Base-by-base conservation (phyloP, 2,797 vertebrate species). In the Australoheros facetus region DNA sequence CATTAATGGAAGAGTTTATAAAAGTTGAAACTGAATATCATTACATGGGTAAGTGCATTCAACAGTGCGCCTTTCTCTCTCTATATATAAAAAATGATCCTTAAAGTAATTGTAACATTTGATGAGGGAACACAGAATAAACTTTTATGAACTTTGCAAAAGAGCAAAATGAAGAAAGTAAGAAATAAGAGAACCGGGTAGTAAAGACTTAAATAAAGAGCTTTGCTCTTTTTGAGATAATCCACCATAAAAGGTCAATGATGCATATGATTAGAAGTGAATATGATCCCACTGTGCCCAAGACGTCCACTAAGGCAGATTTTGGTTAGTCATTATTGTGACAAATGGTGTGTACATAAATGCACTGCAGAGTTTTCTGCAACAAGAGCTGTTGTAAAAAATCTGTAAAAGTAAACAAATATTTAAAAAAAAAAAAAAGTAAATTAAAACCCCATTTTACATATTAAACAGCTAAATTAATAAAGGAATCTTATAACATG, bases 261-360 rank as follows among this genome's bases (percentile, higher is more conserved):
- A 42, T 4, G 82, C 84, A 77, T 89, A 66, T 73, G 73, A 90
- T 90, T 88, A 81, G 80, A 88, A 76, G 26, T 77, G 57, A 88
- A 72, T 45, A 78, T 32, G 34, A 81, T 60, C 56, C 73, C 9
- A 53, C 28, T 71, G 3, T 21, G 53, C 45, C 51, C 66, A 21
- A 66, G 55, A 17, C 75, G 57, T 62, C 53, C 54, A 83, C 9
- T 28, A 28, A 56, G 58, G 21, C 74, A 45, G 19, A 59, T 69
- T 82, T 81, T 77, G 56, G 17, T 78, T 62, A 45, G 77, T 26
- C 84, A 66, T 82, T 75, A 82, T 64, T 42, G 9, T 66, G 62
- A 79, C 48, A 78, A 71, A 83, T 76, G 80, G 56, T 75, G n/a
- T 74, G 17, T 37, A 32, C 21, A 79, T 56, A 14, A 77, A 75